Base-by-base conservation (phyloP, 1,140 invertebrate species). In the Conus betulinus region DNA sequence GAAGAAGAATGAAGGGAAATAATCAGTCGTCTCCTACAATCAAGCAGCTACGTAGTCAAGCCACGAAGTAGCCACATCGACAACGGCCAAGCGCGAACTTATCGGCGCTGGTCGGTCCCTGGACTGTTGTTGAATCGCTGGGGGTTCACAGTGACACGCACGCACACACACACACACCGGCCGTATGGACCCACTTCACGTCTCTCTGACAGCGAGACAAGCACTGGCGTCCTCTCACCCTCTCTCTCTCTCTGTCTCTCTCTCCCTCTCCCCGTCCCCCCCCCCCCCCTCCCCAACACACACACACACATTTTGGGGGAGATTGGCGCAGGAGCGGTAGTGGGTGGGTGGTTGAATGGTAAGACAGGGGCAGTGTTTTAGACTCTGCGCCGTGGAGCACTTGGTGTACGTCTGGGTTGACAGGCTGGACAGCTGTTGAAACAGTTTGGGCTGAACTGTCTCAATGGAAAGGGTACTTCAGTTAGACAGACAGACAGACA, bases 221-320 rank as follows among this genome's bases (percentile, higher is more conserved):
- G 27, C 83, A 57, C 57, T 55, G 52, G 3, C 52, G 3, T 25
- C 6, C 79, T 25, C 79, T 15, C 79, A 20, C 7, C 6, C 79
- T 82, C 79, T 53, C 84, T n/a, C 84, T 71, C 60, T 85, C 53
- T 71, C 63, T 85, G 25, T 71, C 84, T 71, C 84, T 63, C 60
- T 85, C 60, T 71, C 84, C 6, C 84, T 39, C 67, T 71, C 67
- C 20, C 67, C 20, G 8, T 8, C 67, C 5, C 27, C 57, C 51
- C 17, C 82, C 55, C 52, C 17, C 83, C 52, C 8, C 20, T 60
- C 57, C 5, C 51, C 25, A n/a, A 15, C 55, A 6, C 13, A 5
- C 13, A 3, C 39, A 51, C 39, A 5, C n/a, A 20, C 5, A 13
- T 79, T 25, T 79, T 15, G n/a, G n/a, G n/a, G 5, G 76, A 79